phyloP scores from a whole-genome alignment of 2,888 invertebrate species.

The Plemyria rubiginata region DNA sequence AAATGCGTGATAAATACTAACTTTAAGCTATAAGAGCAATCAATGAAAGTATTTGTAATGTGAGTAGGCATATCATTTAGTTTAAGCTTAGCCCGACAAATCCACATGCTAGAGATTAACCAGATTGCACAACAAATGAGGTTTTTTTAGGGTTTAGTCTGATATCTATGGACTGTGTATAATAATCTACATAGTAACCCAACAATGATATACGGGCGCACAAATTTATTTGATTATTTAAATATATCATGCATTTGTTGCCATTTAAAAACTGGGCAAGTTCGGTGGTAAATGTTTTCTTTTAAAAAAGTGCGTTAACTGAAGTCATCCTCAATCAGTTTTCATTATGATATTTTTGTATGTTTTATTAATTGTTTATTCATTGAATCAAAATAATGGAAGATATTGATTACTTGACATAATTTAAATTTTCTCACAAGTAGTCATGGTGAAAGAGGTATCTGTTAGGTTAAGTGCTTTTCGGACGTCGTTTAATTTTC shows the following conservation, averaged over 20 bases:
- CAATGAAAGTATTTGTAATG: conserved; percentile 9
- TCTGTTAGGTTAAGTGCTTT: conserved; percentile 12
- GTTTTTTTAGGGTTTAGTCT: too few species aligned
- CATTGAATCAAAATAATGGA: not conserved
- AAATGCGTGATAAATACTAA: conserved; percentile 30
- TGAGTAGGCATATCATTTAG: conserved; percentile 16
- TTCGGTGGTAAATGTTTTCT: too few species aligned
- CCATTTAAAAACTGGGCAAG: not conserved
- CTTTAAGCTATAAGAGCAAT: conserved; percentile 25
- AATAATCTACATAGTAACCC: too few species aligned
- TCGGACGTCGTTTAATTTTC: conserved; percentile 27
- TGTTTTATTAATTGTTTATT: not conserved
- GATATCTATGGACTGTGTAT: too few species aligned
- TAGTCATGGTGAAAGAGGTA: conserved; percentile 12
- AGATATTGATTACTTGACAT: not conserved
- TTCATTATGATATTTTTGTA: too few species aligned
- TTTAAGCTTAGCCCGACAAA: conserved; percentile 8
- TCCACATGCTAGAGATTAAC: not conserved
- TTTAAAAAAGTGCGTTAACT: too few species aligned
- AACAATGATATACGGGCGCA: too few species aligned
- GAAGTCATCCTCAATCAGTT: too few species aligned
- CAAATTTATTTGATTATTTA: too few species aligned
- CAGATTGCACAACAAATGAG: not conserved
- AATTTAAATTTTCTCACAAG: not conserved
- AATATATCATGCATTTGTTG: not conserved